Evolutionary conservation across 1,140 invertebrate species (phyloP), one percentile per base, ranked within the genome.

Genomic region (Acromyrmex echinatior): DNA sequence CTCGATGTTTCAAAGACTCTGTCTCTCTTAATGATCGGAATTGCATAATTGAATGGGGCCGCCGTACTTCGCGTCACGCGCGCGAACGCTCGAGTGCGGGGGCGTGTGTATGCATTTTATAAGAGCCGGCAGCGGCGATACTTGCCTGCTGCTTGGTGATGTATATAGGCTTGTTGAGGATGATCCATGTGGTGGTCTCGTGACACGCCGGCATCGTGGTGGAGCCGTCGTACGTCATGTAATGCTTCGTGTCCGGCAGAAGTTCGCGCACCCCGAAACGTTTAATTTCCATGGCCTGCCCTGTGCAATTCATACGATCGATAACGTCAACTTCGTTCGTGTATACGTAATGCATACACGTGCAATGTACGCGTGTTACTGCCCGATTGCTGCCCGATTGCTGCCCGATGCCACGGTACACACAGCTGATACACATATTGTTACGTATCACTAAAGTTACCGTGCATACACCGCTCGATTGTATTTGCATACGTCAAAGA

Each of bases 181-280:
- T 98, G 93, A 99, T 97, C 99, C 99, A 99, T 88, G 98, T 99
- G 94, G 98, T 98, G 35, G 98, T 98, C 95, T 99, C 98, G 95
- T 98, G 98, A 95, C 98, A 98, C 82, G 98, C 98, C 1, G 99
- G 99, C 95, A 98, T 98, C 62, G 99, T 99, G 21, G 98, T 98
- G 63, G 98, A 99, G 51, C 99, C 99, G 92, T 99, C 99, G 95
- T 99, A 99, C 35, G 99, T 99, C 97, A 99, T 99, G 95, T 99
- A 99, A 95, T 98, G 98, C 92, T 98, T 97, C 70, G 98, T 99
- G 92, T 98, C 98, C 3, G 98, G 98, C 58, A 99, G 95, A 68
- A 99, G 96, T 25, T 98, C 98, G 53, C 97, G 96, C 62, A 99
- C 97, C 53, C 97, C 98, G 89, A 99, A 95, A 74, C 97, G 96